Conservation (phyloP, 2,888 invertebrate species). For the Aelia acuminata region DNA sequence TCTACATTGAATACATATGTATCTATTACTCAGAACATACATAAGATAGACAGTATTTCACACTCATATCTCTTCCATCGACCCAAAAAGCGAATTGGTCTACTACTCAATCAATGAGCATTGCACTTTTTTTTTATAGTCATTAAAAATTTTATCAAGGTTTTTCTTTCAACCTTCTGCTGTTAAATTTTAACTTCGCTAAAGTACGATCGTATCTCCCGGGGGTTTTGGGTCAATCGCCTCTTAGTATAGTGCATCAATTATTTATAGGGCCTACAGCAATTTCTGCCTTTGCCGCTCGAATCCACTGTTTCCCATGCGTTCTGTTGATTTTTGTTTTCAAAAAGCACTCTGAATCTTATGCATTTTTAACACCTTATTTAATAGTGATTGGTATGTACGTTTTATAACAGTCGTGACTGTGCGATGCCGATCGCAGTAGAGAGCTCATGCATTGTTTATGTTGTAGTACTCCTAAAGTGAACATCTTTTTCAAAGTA, state of each 20-base stretch:
- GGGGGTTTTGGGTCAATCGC: neutral
- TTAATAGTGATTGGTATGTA: neutral
- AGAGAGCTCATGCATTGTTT: neutral
- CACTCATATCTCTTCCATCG: no score
- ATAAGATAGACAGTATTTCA: no score
- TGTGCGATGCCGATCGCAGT: no score
- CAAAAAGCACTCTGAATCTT: neutral
- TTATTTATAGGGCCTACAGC: neutral
- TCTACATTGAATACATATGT: no score
- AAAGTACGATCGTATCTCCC: neutral
- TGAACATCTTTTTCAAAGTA: no score
- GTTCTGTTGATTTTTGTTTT: neutral
- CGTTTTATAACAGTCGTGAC: neutral
- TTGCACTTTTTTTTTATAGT: neutral
- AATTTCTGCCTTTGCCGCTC: neutral
- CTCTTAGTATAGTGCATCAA: constrained; percentile 18
- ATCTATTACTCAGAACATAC: no score
- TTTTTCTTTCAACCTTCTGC: constrained; percentile 1
- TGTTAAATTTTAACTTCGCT: constrained; percentile 33
- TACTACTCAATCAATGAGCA: constrained; percentile 9
- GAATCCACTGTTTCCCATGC: neutral
- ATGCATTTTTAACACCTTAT: neutral
- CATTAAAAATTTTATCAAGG: neutral
- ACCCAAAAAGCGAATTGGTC: no score
- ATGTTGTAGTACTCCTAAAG: neutral